A percentile compares a stretch with the other conserved stretches of the same genome.
Conservation (phyloP, 2,888 invertebrate genomes). For the Heliconius ismenius region DNA sequence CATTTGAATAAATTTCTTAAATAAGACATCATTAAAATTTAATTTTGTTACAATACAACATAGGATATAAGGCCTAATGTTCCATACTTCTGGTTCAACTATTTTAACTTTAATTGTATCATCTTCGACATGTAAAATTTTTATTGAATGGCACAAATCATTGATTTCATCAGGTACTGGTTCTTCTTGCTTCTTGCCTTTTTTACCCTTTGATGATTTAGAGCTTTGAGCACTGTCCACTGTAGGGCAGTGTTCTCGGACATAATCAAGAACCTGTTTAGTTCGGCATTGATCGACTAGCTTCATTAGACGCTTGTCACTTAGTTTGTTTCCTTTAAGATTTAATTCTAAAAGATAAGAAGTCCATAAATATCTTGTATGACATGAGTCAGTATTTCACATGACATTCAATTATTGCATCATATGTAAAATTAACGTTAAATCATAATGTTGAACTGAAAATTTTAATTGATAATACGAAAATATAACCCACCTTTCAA, state of each 20-base stretch:
- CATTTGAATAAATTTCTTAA: slow-evolving; percentile 89
- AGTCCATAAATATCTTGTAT: neutral
- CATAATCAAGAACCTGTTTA: slow-evolving; percentile 89
- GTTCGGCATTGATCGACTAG: slow-evolving; percentile 87
- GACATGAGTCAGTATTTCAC: neutral
- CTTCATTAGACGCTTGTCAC: slow-evolving; percentile 87
- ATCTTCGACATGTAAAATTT: slow-evolving; percentile 77
- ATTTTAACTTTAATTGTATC: slow-evolving; percentile 76
- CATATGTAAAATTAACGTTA: neutral
- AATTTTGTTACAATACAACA: slow-evolving; percentile 87
- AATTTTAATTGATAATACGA: neutral
- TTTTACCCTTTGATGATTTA: slow-evolving; percentile 64
- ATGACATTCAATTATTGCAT: neutral
- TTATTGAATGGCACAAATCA: slow-evolving; percentile 68
- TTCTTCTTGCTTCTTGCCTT: slow-evolving; percentile 70
- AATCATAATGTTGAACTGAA: neutral
- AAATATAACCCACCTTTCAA: slow-evolving; percentile 83
- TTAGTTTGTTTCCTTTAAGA: slow-evolving; percentile 87
- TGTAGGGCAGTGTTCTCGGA: slow-evolving; percentile 84
- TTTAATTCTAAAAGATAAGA: slow-evolving; percentile 82
- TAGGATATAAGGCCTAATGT: slow-evolving; percentile 86
- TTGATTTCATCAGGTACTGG: slow-evolving; percentile 56
- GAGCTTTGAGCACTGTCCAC: slow-evolving; percentile 55
- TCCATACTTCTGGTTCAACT: slow-evolving; percentile 79
- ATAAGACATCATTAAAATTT: slow-evolving; percentile 82